Base-by-base conservation (phyloP, 2,797 vertebrate genomes). In the Tauraco hartlaubi region DNA sequence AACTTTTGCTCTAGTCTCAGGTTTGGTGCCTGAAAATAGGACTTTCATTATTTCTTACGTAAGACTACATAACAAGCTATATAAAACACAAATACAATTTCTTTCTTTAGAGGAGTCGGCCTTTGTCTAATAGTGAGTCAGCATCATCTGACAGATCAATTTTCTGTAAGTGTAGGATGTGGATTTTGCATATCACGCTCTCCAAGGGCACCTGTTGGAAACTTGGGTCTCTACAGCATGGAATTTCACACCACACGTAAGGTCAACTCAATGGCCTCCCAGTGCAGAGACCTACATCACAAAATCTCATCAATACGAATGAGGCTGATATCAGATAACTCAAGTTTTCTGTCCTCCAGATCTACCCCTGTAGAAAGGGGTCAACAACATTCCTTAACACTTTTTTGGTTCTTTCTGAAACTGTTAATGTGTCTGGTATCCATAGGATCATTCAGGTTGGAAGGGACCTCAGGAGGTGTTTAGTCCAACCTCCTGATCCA, bases 121-220 rank as follows among this genome's bases (percentile, higher is more conserved):
- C 67, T 95, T 91, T 96, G 88, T 93, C 81, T 95, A 80, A 69
- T 8, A 92, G 51, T 92, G 86, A 97, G 91, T 93, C 95, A 95
- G 91, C 84, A 93, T 88, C 94, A 92, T n/a, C 81, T 95, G 95
- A 95, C 88, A 89, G 92, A 95, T 93, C 86, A 74, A 74, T 96
- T 93, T 94, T 74, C 94, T 55, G 2, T 31, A 33, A 92, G 94
- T 77, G 81, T 89, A 94, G 94, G 96, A 93, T 92, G 88, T 73
- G 56, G 84, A 96, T 92, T 95, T 94, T 92, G 84, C 75, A 74
- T 82, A 85, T 76, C 88, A 54, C 2, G 9, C 81, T 91, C 84
- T 91, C 71, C 68, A 82, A 82, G 90, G 93, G 94, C 92, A 94
- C 86, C 86, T 92, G 68, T 92, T 95, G 92, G 94, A 95, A 97